Conservation (phyloP, 2,113 vertebrate species). For the Alouatta palliata region DNA sequence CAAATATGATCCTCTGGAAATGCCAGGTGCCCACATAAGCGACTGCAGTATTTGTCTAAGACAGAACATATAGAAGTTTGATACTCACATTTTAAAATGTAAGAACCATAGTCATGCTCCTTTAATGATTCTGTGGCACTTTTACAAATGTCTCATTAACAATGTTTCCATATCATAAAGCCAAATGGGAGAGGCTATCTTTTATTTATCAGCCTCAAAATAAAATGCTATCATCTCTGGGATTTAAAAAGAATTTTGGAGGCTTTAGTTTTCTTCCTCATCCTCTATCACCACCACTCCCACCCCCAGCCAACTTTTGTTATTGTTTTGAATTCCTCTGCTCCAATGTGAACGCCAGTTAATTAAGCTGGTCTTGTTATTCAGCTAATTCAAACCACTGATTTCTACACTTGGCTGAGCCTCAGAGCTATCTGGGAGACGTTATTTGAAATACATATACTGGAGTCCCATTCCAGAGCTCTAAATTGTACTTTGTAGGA, state of each 20-base stretch:
- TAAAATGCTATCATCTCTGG: slow-evolving; percentile 16
- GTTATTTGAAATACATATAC: slow-evolving; percentile 14
- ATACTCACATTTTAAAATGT: slow-evolving; percentile 33
- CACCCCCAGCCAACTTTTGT: neutral
- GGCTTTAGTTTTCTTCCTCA: neutral
- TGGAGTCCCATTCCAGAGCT: neutral
- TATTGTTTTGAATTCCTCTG: slow-evolving; percentile 37
- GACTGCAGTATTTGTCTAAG: slow-evolving; percentile 42
- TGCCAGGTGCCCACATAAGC: slow-evolving; percentile 8
- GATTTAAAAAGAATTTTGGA: slow-evolving; percentile 31
- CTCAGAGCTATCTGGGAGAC: neutral
- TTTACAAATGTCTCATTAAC: slow-evolving; percentile 69
- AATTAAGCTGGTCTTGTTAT: slow-evolving; percentile 24
- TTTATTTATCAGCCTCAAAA: slow-evolving; percentile 65
- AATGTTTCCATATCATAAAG: slow-evolving; percentile 62
- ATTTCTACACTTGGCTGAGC: neutral
- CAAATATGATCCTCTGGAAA: slow-evolving; percentile 62
- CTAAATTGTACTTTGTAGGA: neutral
- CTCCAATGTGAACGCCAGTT: neutral
- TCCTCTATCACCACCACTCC: neutral
- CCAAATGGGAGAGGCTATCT: slow-evolving; percentile 62
- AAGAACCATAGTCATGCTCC: slow-evolving; percentile 27
- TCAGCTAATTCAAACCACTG: slow-evolving; percentile 27
- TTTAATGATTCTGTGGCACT: slow-evolving; percentile 41
- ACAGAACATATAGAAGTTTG: slow-evolving; percentile 2